Evolutionary conservation across 2,888 invertebrate species (phyloP).

Genomic region (Dryobota labecula): DNA sequence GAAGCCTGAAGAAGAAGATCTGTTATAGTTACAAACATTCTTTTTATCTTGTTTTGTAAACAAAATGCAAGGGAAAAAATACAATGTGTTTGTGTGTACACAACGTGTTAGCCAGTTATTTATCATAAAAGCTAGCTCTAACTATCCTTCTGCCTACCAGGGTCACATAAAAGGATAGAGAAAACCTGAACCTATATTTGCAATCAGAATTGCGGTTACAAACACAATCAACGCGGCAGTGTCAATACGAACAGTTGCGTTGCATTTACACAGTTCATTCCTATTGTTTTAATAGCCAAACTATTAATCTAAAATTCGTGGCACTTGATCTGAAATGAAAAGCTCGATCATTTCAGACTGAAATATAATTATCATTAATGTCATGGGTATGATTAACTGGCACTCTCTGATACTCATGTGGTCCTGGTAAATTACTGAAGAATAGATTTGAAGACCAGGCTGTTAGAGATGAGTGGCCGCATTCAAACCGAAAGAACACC

Average conservation of each 20-base stretch:
- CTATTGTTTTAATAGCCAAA: slow-evolving; percentile 34
- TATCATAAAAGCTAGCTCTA: too few relatives aligned
- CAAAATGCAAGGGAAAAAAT: too few relatives aligned
- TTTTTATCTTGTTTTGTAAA: too few relatives aligned
- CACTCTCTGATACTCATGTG: not conserved
- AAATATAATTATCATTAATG: slow-evolving; percentile 7
- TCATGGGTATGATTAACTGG: not conserved
- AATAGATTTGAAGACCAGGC: not conserved
- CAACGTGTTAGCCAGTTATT: too few relatives aligned
- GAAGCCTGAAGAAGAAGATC: too few relatives aligned
- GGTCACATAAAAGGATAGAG: slow-evolving; percentile 13
- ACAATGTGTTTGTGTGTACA: too few relatives aligned
- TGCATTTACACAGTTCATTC: slow-evolving; percentile 26
- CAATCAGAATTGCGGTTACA: slow-evolving; percentile 42
- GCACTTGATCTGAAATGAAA: slow-evolving; percentile 28
- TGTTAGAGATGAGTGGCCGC: not conserved
- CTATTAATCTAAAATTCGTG: slow-evolving; percentile 25
- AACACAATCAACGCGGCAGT: slow-evolving; percentile 45
- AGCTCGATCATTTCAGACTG: not conserved
- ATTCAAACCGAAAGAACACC: not conserved
- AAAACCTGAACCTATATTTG: slow-evolving; percentile 27
- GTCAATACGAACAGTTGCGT: slow-evolving; percentile 35
- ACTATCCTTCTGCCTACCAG: not conserved
- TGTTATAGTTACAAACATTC: too few relatives aligned
- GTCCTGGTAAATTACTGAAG: slow-evolving; percentile 7